Percentiles rank a stretch among this genome's conserved stretches.
Conservation (phyloP, 2,797 vertebrate genomes). For the Steatocranus sp. region DNA sequence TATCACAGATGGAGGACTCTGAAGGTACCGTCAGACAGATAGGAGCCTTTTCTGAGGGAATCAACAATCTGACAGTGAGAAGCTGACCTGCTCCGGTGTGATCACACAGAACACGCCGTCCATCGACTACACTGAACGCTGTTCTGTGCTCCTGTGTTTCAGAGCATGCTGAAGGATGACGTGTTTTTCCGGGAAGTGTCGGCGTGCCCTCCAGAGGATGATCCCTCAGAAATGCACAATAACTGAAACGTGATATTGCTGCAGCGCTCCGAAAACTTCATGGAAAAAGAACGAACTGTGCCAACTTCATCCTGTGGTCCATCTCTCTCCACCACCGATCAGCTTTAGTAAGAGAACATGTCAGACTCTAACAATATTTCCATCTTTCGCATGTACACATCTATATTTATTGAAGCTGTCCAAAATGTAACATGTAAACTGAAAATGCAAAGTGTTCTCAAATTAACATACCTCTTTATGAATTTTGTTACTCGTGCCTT, state of each 20-base stretch:
- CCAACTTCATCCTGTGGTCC: background rate
- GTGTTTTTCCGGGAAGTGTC: conserved; percentile 83
- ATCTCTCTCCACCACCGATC: background rate
- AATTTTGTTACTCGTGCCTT: background rate
- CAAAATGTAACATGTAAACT: conserved; percentile 42
- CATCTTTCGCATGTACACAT: background rate
- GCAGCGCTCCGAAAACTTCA: background rate
- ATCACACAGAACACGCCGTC: background rate
- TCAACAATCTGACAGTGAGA: conserved; percentile 94
- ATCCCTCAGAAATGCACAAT: conserved; percentile 73
- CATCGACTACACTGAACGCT: background rate
- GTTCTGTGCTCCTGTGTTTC: conserved; percentile 2
- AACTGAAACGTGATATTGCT: conserved; percentile 66
- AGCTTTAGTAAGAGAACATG: background rate
- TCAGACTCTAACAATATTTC: conserved; percentile 7
- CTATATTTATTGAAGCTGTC: conserved; percentile 52
- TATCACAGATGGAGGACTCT: conserved; percentile 88
- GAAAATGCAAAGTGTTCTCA: background rate
- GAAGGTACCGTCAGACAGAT: conserved; percentile 90
- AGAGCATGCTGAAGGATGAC: conserved; percentile 96
- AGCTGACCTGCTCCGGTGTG: background rate
- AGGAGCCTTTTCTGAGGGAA: conserved; percentile 90
- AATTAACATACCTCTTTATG: background rate
- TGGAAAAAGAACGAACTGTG: background rate
- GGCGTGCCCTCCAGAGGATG: conserved; percentile 68